These are phyloP conservation scores for Acheta domesticus DNA, from an alignment of 2,888 invertebrate species.

Conservation along the genomic window DNA sequence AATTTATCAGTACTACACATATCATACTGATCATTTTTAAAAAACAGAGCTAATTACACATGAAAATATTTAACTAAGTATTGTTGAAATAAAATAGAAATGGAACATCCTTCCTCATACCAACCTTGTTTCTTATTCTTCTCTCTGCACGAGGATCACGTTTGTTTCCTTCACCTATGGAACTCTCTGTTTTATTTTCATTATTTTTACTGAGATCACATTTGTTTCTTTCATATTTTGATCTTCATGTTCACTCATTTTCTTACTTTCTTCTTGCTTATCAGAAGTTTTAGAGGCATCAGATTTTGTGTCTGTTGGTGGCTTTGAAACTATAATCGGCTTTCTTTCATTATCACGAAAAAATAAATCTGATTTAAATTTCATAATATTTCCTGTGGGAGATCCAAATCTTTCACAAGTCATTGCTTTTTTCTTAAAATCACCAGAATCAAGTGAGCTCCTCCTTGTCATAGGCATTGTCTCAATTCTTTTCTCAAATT, in stretches of 20 bases:
- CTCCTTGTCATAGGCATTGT: slow-evolving; percentile 26
- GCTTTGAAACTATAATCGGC: not conserved
- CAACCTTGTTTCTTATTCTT: slow-evolving; percentile 64
- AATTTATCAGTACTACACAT: too few relatives aligned
- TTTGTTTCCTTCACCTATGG: not conserved
- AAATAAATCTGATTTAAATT: not conserved
- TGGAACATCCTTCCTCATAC: not conserved
- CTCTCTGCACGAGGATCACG: slow-evolving; percentile 58
- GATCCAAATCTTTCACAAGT: not conserved
- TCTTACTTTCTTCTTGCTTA: slow-evolving; percentile 22
- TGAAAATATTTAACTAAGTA: too few relatives aligned
- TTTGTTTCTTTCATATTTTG: slow-evolving; percentile 51
- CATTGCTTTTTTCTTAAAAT: not conserved
- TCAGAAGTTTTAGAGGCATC: slow-evolving; percentile 3
- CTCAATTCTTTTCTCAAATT: slow-evolving; percentile 3
- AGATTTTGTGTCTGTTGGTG: not conserved
- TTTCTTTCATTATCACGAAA: not conserved
- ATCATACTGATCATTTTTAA: too few relatives aligned
- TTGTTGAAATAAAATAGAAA: too few relatives aligned
- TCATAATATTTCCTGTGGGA: not conserved
- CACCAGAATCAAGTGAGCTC: slow-evolving; percentile 34
- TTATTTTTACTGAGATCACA: not conserved
- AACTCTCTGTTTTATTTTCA: not conserved
- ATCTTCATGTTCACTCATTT: slow-evolving; percentile 54
- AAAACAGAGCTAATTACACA: too few relatives aligned